Conservation (phyloP, 2,113 vertebrate genomes). For the Sitta europaea region DNA sequence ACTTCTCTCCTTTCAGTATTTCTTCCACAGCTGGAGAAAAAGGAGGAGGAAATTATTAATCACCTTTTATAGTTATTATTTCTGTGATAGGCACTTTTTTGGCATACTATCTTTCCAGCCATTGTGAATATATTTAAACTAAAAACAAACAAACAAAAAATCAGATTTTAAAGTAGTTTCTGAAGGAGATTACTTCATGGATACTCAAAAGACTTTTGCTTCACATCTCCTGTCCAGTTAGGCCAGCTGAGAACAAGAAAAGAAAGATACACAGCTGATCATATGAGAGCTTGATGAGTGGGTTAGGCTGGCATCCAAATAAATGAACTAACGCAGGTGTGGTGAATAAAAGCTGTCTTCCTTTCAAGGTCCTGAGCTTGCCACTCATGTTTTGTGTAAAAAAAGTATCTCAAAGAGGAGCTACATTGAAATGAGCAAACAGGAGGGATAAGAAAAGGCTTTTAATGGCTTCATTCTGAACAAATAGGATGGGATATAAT, state of each 20-base stretch:
- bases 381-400: not conserved
- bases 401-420: not conserved
- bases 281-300: not conserved
- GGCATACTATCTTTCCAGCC: not conserved
- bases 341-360: not conserved
- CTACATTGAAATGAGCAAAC: not conserved
- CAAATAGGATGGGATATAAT: not conserved
- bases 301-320: not conserved
- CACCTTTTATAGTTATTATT: not conserved
- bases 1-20: not conserved
- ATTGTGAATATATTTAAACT: not conserved
- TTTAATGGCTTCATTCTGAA: not conserved
- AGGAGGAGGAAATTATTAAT: not conserved
- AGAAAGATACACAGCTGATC: not conserved
- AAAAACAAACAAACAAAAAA: not conserved
- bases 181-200: not conserved
- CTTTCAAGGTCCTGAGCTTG: not conserved
- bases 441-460: not conserved
- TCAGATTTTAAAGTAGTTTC: not conserved
- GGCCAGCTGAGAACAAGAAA: not conserved
- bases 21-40: not conserved
- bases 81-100: not conserved
- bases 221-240: not conserved
- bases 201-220: not conserved
- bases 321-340: not conserved